Evolutionary conservation across 2,888 invertebrate genomes (phyloP).

Genomic region (Stenurella melanura): DNA sequence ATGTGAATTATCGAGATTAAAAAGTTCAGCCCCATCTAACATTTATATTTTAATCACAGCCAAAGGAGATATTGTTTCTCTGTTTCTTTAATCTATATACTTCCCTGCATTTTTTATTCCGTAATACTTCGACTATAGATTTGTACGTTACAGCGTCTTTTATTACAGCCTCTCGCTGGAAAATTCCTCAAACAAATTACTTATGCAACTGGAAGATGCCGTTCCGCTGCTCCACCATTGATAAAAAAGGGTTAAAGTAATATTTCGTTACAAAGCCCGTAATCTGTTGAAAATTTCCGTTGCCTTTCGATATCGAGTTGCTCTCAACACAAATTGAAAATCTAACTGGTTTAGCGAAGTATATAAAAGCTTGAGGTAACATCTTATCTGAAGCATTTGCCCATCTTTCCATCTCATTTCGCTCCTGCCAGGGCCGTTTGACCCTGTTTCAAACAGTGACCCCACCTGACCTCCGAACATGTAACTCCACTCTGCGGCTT

Average conservation of each 20-base stretch:
- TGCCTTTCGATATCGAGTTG: slow-evolving; percentile 60
- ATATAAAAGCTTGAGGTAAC: slow-evolving; percentile 65
- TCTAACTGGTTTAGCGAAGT: slow-evolving; percentile 64
- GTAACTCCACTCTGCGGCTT: slow-evolving; percentile 55
- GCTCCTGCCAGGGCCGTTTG: slow-evolving; percentile 56
- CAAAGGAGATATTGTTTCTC: neutral
- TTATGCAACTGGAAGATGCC: neutral
- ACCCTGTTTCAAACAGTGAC: slow-evolving; percentile 61
- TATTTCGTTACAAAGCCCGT: slow-evolving; percentile 59
- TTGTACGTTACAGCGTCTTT: no score
- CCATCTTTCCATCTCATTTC: slow-evolving; percentile 66
- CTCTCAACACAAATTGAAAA: slow-evolving; percentile 67
- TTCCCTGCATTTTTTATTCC: no score
- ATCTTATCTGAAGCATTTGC: slow-evolving; percentile 64
- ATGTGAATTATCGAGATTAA: neutral
- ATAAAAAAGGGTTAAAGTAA: slow-evolving; percentile 46
- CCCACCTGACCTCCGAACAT: slow-evolving; percentile 56
- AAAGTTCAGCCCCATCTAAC: neutral
- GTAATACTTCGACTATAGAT: neutral
- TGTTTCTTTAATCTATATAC: no score
- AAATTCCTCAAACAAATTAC: neutral
- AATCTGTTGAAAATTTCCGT: slow-evolving; percentile 61
- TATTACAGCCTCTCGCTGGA: neutral
- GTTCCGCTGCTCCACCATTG: neutral
- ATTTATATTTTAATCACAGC: neutral